Evolutionary conservation across 1,140 invertebrate genomes (phyloP), one percentile per base, ranked within the genome.

Genomic region (Calephelis nemesis): DNA sequence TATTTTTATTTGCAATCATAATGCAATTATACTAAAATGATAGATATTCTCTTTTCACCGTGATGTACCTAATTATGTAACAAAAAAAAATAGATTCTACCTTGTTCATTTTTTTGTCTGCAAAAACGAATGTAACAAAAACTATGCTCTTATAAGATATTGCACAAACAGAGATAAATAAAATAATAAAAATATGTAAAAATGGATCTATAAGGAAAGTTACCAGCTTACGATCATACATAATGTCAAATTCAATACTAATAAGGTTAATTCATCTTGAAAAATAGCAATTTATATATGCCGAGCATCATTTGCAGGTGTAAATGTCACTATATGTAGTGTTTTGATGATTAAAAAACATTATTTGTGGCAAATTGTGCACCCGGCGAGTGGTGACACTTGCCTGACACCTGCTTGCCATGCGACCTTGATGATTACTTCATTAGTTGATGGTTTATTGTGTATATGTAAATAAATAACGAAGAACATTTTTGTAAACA

Each of bases 151-250:
- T 30, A 30, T 4, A 30, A 30, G 30, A 30, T 30, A 30, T 30
- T 4, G 30, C 4, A 30, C 30, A 30, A 30, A 54, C 50, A 9
- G 50, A 54, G 15, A 54, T 19, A 19, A 19, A 19, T 54, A 54
- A 54, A 13, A 54, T 19, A 54, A 19, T 54, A 54, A 54, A 54
- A 54, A 19, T 54, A 54, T 54, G 15, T 19, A 9, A 9, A 45
- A 45, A 8, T 45, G 42, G 42, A 19, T 30, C 8, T 54, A 63
- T 52, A 47, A 48, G 50, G 49, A 45, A 62, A 64, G 50, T 50
- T 74, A 71, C 72, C 70, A 58, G 50, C 47, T 65, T 68, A 70
- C 45, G 12, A 68, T 54, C 70, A 65, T 52, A 67, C 62, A 71
- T 67, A 68, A 64, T 49, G 64, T 40, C 48, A 65, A 65, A 65